Percentiles rank a stretch among this genome's conserved stretches.
Evolutionary conservation across 2,888 invertebrate species (phyloP).

Genomic region (Rhagonycha lutea): DNA sequence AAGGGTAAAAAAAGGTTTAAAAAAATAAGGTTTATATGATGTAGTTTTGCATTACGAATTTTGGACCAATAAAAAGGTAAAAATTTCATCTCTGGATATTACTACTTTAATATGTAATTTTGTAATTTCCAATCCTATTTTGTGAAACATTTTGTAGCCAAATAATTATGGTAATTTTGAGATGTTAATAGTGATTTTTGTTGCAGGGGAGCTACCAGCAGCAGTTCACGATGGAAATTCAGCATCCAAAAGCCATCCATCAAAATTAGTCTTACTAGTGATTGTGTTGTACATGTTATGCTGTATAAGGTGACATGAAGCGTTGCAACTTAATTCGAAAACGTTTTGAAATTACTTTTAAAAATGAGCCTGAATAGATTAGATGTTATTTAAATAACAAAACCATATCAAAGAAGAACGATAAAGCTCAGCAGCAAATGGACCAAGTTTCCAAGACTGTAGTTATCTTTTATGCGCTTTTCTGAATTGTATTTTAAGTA

Average conservation of each 20-base stretch:
- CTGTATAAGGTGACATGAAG: conserved; percentile 38
- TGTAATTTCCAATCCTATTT: too few species aligned
- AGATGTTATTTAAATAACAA: conserved; percentile 34
- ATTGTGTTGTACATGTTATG: conserved; percentile 26
- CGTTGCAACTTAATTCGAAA: neutral
- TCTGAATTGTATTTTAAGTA: conserved; percentile 20
- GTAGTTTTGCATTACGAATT: too few species aligned
- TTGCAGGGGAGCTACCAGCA: conserved; percentile 48
- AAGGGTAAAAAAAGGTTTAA: too few species aligned
- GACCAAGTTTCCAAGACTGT: conserved; percentile 37
- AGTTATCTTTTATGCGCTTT: conserved; percentile 26
- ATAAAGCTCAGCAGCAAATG: conserved; percentile 32
- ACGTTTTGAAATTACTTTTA: conserved; percentile 14
- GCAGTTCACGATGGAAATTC: conserved; percentile 46
- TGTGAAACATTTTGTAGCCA: too few species aligned
- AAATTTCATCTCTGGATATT: too few species aligned
- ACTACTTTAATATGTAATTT: too few species aligned
- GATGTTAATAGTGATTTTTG: neutral
- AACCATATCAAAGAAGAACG: conserved; percentile 34
- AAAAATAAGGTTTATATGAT: too few species aligned
- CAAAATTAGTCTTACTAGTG: conserved; percentile 28
- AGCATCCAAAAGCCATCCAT: conserved; percentile 29
- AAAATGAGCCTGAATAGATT: conserved; percentile 27
- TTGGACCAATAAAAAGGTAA: too few species aligned
- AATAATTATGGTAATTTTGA: neutral